These are phyloP conservation scores for Equus przewalskii DNA, from an alignment of 2,113 vertebrate genomes.

Conservation along the genomic window DNA sequence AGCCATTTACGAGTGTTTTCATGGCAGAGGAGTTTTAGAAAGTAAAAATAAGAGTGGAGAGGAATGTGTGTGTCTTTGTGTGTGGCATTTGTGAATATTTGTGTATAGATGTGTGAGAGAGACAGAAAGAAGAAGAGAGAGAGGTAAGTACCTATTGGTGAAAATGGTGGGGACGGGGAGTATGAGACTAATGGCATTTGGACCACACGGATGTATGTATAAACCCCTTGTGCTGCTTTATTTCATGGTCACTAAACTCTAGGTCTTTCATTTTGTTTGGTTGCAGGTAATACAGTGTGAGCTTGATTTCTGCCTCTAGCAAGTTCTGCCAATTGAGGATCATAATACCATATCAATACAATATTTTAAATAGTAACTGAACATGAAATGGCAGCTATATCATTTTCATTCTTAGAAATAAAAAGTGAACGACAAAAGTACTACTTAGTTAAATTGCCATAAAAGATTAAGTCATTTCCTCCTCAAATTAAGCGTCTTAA, in stretches of 20 bases:
- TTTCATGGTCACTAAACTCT: background rate
- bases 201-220: background rate
- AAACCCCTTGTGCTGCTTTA: background rate
- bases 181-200: background rate
- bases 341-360: background rate
- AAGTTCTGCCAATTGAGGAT: background rate
- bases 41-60: background rate
- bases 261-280: background rate
- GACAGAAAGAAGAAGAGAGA: background rate
- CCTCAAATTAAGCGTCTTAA: background rate
- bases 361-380: background rate
- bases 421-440: background rate
- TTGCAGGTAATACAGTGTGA: background rate
- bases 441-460: background rate
- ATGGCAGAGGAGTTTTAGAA: background rate
- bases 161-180: too few species aligned
- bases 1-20: background rate
- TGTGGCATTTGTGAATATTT: background rate
- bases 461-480: background rate
- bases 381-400: background rate
- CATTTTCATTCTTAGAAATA: background rate
- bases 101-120: background rate
- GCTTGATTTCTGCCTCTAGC: background rate
- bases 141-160: too few species aligned
- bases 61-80: accelerated